Base-by-base conservation (phyloP, 2,113 vertebrate species). In the Etheostoma cragini region DNA sequence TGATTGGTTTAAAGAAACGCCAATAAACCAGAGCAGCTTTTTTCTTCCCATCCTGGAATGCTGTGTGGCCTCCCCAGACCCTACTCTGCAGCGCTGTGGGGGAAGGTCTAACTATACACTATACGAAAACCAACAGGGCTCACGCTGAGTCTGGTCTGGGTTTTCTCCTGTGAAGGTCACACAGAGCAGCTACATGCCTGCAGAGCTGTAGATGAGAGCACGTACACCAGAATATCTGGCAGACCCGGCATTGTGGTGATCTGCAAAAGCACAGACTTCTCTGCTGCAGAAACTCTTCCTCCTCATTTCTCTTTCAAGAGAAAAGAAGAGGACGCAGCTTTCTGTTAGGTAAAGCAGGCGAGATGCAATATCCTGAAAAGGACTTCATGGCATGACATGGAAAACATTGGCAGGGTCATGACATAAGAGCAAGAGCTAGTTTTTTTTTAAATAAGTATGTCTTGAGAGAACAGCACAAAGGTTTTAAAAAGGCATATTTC, bases 151-250 rank as follows among this genome's bases (percentile, higher is more conserved):
- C 5, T 22, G 21, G 3, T 49, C 35, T 42, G 49, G 67, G 21
- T 58, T 54, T 60, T 38, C 15, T 52, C 52, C 35, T 30, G 47
- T 16, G 70, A 24, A 30, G 58, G 19, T 83, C 72, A 78, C 80
- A 81, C 4, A 0, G 8, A 47, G 57, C 38, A 53, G 24, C 52
- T 3, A 57, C 52, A 71, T 70, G 60, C 58, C 80, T 70, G 63
- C 63, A 30, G 57, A 67, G 58, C 42, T 35, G 62, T 13, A 21
- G 24, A 35, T 54, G 49, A 81, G 64, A 35, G n/a, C 61, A n/a
- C n/a, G 8, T 52, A 22, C 33, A 5, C 22, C 61, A 61, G 26
- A 26, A 54, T 30, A n/a, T 10, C 24, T 3, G 12, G 11, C 6
- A 21, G 49, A 53, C 3, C 47, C 11, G 16, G 13, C 35, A 22